Evolutionary conservation across 2,113 vertebrate species (phyloP).

Genomic region (Pygoscelis antarcticus): DNA sequence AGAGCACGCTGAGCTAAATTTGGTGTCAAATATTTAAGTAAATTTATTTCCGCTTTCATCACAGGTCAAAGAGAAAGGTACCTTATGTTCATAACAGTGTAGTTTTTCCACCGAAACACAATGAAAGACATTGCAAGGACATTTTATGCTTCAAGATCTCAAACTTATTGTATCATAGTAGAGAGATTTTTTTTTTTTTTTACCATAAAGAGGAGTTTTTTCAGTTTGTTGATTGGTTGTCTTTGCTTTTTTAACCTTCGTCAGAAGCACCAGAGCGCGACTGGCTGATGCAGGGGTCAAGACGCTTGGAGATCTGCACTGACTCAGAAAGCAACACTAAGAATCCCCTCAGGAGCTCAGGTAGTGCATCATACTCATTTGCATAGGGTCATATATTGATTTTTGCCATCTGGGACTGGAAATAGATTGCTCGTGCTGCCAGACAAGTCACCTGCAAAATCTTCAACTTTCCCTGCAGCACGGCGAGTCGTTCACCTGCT

Average conservation of each 20-base stretch:
- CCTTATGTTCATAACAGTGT: not conserved
- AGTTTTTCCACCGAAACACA: not conserved
- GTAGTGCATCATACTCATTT: not conserved
- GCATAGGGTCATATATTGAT: fast-evolving
- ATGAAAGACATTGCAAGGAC: not conserved
- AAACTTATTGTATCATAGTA: not conserved
- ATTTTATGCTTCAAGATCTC: not conserved
- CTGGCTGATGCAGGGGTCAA: not conserved
- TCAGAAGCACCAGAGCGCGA: not conserved
- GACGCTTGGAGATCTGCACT: not conserved
- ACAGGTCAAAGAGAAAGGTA: not conserved
- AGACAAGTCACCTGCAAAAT: not conserved
- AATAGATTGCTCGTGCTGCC: not conserved
- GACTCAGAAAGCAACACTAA: not conserved
- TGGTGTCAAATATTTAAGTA: not conserved
- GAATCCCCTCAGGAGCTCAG: not conserved
- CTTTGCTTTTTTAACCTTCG: not conserved
- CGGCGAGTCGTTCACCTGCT: not conserved
- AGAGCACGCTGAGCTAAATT: not conserved
- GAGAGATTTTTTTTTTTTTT: fast-evolving
- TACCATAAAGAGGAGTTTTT: not conserved
- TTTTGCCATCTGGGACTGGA: not conserved
- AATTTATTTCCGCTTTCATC: not conserved
- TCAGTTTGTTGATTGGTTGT: not conserved
- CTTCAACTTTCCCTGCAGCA: not conserved